Percentiles rank a stretch among this genome's conserved stretches.
Conservation (phyloP, 2,113 vertebrate species). For the Oenanthe oenanthe region DNA sequence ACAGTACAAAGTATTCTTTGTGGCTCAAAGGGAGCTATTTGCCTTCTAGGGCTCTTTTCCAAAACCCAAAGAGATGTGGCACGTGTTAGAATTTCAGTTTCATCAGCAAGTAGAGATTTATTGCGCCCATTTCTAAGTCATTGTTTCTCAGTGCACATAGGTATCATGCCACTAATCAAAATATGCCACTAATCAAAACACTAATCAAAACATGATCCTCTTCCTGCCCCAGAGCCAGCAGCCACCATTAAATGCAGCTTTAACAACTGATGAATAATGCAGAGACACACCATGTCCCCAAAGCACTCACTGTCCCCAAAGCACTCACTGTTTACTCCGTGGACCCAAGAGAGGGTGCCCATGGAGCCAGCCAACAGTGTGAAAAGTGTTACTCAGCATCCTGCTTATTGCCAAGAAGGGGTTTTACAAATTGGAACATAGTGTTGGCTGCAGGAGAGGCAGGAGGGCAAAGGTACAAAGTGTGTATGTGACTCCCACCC, state of each 20-base stretch:
- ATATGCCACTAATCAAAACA: neutral
- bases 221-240: neutral
- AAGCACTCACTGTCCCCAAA: neutral
- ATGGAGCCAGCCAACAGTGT: neutral
- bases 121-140: neutral
- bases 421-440: neutral
- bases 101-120: neutral
- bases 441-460: neutral
- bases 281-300: neutral
- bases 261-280: neutral
- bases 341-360: neutral
- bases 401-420: neutral
- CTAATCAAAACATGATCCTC: neutral
- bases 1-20: neutral
- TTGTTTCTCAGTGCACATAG: neutral
- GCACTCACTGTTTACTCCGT: neutral
- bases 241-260: neutral
- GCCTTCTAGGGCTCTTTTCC: neutral
- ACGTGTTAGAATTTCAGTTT: neutral
- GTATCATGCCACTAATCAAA: neutral
- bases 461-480: slow-evolving; percentile 29
- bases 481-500: neutral
- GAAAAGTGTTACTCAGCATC: neutral
- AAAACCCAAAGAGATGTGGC: neutral
- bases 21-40: neutral